These are phyloP conservation scores for Eonycteris spelaea DNA, from an alignment of 2,113 vertebrate genomes.

Conservation along the genomic window DNA sequence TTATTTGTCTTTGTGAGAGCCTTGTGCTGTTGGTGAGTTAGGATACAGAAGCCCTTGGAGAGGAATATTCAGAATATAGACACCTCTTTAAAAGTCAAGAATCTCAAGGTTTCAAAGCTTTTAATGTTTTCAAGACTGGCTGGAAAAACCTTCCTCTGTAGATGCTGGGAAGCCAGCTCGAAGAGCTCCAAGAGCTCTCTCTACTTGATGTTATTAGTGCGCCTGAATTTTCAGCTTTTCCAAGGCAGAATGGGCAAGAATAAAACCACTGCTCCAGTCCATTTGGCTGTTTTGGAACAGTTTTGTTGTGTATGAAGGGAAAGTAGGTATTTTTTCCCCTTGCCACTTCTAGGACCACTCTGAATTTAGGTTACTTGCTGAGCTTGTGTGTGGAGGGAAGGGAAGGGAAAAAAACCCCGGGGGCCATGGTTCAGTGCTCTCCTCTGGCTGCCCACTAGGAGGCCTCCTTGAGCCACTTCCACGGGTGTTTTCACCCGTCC, in stretches of 20 bases:
- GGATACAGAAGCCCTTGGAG: not conserved
- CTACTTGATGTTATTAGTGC: not conserved
- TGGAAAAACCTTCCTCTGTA: not conserved
- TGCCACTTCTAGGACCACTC: not conserved
- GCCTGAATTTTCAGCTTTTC: constrained; percentile 25
- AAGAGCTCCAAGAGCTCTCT: not conserved
- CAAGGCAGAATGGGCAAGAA: not conserved
- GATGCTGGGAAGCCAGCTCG: not conserved
- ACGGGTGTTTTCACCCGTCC: not conserved
- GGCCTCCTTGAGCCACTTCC: not conserved
- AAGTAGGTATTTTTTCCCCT: not conserved
- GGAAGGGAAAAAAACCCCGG: not conserved
- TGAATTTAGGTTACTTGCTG: not conserved
- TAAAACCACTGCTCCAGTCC: not conserved
- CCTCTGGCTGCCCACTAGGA: not conserved
- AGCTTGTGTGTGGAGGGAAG: not conserved
- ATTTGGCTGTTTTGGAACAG: not conserved
- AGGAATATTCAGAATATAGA: constrained; percentile 31
- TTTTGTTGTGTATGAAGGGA: not conserved
- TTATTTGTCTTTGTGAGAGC: constrained; percentile 47
- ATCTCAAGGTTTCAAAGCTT: constrained; percentile 2
- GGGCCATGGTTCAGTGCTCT: not conserved
- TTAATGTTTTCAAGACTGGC: not conserved
- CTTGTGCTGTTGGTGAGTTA: constrained; percentile 1
- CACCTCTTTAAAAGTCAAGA: not conserved